These are phyloP conservation scores for Neolamprologus longior DNA, from an alignment of 2,113 vertebrate species.

Conservation along the genomic window DNA sequence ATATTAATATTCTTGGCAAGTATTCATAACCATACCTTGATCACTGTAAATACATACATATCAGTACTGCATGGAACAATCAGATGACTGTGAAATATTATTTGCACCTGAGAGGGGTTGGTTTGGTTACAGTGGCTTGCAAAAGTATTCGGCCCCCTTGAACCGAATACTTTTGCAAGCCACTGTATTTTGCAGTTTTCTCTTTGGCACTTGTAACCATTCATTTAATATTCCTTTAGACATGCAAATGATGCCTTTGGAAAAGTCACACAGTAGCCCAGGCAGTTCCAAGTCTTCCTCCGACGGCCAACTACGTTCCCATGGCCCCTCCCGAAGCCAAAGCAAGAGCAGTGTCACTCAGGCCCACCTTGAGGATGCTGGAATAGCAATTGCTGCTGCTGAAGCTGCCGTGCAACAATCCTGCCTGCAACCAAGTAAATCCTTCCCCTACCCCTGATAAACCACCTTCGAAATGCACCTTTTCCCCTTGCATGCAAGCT, in stretches of 20 bases:
- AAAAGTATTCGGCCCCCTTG: not conserved
- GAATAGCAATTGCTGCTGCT: conserved; percentile 93
- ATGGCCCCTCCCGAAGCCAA: conserved; percentile 95
- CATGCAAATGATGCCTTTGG: conserved; percentile 91
- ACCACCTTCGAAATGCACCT: conserved; percentile 87
- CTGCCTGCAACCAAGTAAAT: conserved; percentile 99
- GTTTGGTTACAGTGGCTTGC: not conserved
- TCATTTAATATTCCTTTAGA: conserved; percentile 63
- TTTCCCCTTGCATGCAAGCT: conserved; percentile 77
- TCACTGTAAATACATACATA: conserved; percentile 1
- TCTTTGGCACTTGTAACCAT: not conserved
- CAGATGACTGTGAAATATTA: not conserved
- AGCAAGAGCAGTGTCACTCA: conserved; percentile 99
- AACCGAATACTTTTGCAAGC: not conserved
- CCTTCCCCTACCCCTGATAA: conserved; percentile 88
- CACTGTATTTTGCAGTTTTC: not conserved
- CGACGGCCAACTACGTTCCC: conserved; percentile 93
- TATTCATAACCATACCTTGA: not conserved
- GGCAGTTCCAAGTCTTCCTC: conserved; percentile 98
- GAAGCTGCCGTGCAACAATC: conserved; percentile 96
- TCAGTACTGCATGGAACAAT: not conserved
- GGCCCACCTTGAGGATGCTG: conserved; percentile 93
- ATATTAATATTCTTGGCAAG: not conserved
- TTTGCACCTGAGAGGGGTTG: not conserved
- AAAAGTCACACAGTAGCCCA: conserved; percentile 98